Percentiles rank a stretch among this genome's conserved stretches.
phyloP scores from a whole-genome alignment of 2,888 invertebrate genomes.

The Cecidostiba fungosa region DNA sequence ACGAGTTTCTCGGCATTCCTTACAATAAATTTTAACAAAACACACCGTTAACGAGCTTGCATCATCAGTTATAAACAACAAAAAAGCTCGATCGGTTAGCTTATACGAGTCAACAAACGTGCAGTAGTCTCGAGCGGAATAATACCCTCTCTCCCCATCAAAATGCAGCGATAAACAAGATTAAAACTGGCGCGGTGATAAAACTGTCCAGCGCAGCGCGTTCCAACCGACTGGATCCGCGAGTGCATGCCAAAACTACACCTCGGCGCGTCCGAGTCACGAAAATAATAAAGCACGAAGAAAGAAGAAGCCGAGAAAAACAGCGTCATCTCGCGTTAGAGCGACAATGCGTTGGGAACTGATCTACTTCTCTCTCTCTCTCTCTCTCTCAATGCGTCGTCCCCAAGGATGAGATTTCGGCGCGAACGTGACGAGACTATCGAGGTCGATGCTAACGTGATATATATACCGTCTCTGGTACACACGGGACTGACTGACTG shows the following conservation, averaged over 20 bases:
- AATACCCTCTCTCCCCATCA: conserved; percentile 1
- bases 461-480: background rate
- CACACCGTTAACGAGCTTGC: too few species aligned
- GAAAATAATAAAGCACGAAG: conserved; percentile 41
- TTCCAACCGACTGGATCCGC: background rate
- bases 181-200: background rate
- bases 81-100: background rate
- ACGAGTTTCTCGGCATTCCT: too few species aligned
- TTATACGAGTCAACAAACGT: background rate
- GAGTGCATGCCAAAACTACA: conserved; percentile 21
- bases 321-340: conserved; percentile 37
- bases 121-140: background rate
- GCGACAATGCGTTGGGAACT: conserved; percentile 24
- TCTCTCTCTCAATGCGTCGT: background rate
- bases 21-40: too few species aligned
- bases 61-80: background rate
- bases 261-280: background rate
- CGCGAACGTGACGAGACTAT: conserved; percentile 42
- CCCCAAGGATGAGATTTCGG: conserved; percentile 33
- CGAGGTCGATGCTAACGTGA: conserved; percentile 29
- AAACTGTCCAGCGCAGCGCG: background rate
- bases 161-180: conserved; percentile 26
- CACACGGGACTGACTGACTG: background rate
- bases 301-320: conserved; percentile 5
- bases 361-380: conserved; percentile 19